Conservation (phyloP, 2,113 vertebrate species). For the Micronycteris hirsuta region DNA sequence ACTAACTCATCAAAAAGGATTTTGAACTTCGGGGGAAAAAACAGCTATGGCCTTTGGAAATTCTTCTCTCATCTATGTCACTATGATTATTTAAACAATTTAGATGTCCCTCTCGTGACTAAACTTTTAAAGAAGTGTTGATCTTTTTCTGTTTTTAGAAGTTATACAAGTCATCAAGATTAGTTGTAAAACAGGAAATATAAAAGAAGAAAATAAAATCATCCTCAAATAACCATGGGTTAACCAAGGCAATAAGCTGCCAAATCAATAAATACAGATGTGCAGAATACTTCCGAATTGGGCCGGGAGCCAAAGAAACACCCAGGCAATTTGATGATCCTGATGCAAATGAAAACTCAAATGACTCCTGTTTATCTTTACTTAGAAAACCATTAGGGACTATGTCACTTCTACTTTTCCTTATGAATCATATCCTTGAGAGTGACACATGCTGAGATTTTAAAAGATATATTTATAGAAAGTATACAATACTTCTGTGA, state of each 20-base stretch:
- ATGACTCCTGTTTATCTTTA: not conserved
- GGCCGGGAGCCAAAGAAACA: not conserved
- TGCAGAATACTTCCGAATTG: not conserved
- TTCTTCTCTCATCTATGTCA: not conserved
- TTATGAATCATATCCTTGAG: not conserved
- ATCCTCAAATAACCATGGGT: not conserved
- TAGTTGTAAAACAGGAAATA: conserved; percentile 25
- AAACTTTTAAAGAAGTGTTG: not conserved
- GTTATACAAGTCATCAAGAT: not conserved
- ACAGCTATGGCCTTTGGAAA: not conserved
- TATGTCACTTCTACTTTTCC: not conserved
- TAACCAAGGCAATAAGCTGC: not conserved
- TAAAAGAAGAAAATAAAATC: not conserved
- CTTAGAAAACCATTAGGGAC: not conserved
- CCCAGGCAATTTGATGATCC: not conserved
- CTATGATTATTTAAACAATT: not conserved
- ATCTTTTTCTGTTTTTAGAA: conserved; percentile 24
- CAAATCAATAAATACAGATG: not conserved
- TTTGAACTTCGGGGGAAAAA: not conserved
- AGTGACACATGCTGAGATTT: not conserved
- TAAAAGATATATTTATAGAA: not conserved
- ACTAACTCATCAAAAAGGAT: not conserved
- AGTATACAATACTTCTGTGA: not conserved
- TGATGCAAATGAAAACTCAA: not conserved
- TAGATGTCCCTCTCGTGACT: not conserved